phyloP scores from a whole-genome alignment of 2,888 invertebrate genomes.

The Diaperis boleti region DNA sequence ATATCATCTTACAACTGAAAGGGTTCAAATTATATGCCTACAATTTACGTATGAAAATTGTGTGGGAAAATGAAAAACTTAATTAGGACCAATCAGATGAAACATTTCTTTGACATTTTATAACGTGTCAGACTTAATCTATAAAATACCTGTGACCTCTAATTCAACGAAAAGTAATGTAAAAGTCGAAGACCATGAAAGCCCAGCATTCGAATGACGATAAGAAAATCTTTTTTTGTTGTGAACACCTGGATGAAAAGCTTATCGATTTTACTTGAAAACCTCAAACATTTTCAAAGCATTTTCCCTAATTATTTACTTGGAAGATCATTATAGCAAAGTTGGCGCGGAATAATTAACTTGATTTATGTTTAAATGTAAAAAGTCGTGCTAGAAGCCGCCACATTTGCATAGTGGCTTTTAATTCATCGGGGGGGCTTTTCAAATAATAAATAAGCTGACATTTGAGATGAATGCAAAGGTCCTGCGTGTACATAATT shows the following conservation, averaged over 20 bases:
- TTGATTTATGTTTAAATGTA: slow-evolving; percentile 22
- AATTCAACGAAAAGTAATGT: too few species aligned
- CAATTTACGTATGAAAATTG: too few species aligned
- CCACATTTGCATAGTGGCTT: background rate
- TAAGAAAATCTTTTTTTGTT: too few species aligned
- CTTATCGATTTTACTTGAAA: background rate
- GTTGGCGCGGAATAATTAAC: slow-evolving; percentile 22
- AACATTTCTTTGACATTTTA: too few species aligned
- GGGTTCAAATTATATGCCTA: too few species aligned
- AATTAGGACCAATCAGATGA: too few species aligned
- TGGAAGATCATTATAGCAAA: slow-evolving; percentile 21
- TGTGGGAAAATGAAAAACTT: too few species aligned
- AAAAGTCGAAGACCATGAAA: too few species aligned
- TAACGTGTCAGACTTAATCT: too few species aligned
- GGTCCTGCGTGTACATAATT: background rate
- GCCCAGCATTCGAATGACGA: too few species aligned
- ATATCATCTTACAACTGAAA: too few species aligned
- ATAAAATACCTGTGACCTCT: too few species aligned
- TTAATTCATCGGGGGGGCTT: background rate
- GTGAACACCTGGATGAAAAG: slow-evolving; percentile 1
- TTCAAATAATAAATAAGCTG: background rate
- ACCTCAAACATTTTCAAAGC: background rate
- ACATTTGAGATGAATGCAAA: background rate
- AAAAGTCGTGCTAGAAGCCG: background rate
- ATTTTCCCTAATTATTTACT: slow-evolving; percentile 27